Conservation (phyloP, 2,888 invertebrate species). For the Campoplex nolae region DNA sequence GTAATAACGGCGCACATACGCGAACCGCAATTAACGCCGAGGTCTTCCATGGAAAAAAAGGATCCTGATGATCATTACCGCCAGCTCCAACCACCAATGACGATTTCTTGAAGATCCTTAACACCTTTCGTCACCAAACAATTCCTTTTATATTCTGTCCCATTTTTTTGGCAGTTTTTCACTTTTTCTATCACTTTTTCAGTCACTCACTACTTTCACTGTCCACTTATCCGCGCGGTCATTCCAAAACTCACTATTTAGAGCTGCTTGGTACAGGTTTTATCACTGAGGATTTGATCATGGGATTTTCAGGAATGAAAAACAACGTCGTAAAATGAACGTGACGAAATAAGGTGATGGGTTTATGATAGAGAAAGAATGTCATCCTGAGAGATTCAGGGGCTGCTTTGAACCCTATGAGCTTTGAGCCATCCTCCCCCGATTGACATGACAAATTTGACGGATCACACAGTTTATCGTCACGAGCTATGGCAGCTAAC, state of each 20-base stretch:
- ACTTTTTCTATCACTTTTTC: background rate
- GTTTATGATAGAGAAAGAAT: background rate
- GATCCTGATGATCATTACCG: background rate
- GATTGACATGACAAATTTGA: constrained; percentile 28
- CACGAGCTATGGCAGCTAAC: background rate
- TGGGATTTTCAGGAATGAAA: background rate
- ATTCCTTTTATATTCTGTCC: background rate
- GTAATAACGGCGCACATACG: constrained; percentile 33
- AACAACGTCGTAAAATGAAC: background rate
- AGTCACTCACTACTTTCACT: background rate
- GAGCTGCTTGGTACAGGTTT: background rate
- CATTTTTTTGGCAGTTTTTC: background rate
- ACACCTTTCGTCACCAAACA: background rate
- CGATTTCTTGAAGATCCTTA: background rate
- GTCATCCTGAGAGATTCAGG: background rate
- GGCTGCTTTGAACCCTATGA: background rate
- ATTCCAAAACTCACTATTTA: background rate
- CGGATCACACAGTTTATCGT: constrained; percentile 17
- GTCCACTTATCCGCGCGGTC: background rate
- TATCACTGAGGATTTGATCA: background rate
- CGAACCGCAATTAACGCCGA: constrained; percentile 33
- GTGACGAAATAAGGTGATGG: background rate
- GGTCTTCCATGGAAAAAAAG: background rate
- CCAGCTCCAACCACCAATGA: background rate
- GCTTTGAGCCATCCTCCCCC: background rate